Conservation (phyloP, 2,797 vertebrate species). For the Lithobates sylvaticus region DNA sequence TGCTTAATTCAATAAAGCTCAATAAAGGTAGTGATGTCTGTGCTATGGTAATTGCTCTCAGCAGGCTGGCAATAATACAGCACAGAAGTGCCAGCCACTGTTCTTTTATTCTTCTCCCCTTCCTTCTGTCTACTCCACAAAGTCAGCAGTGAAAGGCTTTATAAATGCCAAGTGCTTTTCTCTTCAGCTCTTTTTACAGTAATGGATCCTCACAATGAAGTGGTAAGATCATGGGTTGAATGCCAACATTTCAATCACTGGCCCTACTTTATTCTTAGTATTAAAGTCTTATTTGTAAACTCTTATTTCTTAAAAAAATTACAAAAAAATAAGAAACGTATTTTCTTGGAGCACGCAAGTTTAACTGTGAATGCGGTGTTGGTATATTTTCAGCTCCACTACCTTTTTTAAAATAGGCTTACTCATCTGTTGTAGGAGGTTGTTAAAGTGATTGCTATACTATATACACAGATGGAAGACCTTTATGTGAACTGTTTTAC, state of each 20-base stretch:
- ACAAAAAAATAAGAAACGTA: rapidly evolving
- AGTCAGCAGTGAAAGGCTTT: constrained; percentile 56
- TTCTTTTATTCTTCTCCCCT: constrained; percentile 71
- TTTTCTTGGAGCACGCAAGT: background rate
- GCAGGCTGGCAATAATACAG: constrained; percentile 71
- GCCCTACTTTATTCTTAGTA: background rate
- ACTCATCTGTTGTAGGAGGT: background rate
- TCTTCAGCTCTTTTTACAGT: constrained; percentile 54
- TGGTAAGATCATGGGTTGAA: constrained; percentile 33
- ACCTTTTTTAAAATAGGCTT: background rate
- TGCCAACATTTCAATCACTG: constrained; percentile 1
- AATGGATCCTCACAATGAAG: constrained; percentile 53
- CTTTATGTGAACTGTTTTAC: too few species aligned
- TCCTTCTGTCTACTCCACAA: constrained; percentile 47
- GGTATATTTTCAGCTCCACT: background rate
- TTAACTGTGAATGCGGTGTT: background rate
- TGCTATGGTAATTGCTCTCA: constrained; percentile 74
- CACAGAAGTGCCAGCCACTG: constrained; percentile 66
- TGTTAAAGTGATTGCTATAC: background rate
- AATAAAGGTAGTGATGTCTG: constrained; percentile 70
- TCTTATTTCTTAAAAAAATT: background rate
- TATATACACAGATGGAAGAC: too few species aligned
- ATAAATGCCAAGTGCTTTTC: constrained; percentile 66
- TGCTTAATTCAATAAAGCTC: constrained; percentile 74
- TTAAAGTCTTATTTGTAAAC: constrained; percentile 4